Percentiles rank a stretch among this genome's conserved stretches.
Conservation (phyloP, 2,797 vertebrate species). For the Sebastes paucispinis region DNA sequence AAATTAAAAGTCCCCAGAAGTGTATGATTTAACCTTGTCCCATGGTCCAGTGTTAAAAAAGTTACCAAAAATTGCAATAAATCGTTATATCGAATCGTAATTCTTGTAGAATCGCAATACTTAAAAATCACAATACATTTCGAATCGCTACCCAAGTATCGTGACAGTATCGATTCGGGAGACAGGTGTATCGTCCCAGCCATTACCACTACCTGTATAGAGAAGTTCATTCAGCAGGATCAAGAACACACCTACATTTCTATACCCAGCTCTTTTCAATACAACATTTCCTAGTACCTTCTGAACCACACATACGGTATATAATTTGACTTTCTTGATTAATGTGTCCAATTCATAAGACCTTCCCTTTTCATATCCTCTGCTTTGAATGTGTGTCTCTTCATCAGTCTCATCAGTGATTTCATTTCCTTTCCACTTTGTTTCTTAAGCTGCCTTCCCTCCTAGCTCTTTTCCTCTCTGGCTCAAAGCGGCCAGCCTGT, state of each 20-base stretch:
- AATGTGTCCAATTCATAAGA: slow-evolving; percentile 5
- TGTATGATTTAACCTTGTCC: too few species aligned
- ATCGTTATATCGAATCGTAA: too few species aligned
- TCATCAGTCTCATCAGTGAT: slow-evolving; percentile 31
- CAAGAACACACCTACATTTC: not conserved
- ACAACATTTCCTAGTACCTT: not conserved
- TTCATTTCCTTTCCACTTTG: slow-evolving; percentile 57
- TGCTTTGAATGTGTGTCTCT: slow-evolving; percentile 27
- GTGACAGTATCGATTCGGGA: too few species aligned
- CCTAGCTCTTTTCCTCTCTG: not conserved
- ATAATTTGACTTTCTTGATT: slow-evolving; percentile 13
- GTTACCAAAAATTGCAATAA: too few species aligned
- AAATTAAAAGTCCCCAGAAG: too few species aligned
- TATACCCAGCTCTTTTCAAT: not conserved
- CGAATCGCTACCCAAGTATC: too few species aligned
- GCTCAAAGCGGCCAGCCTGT: slow-evolving; percentile 5
- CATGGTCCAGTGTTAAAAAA: too few species aligned
- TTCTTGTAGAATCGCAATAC: too few species aligned
- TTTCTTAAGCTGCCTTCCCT: slow-evolving; percentile 16
- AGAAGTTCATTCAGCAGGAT: not conserved
- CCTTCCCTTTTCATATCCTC: slow-evolving; percentile 32
- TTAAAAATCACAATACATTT: too few species aligned
- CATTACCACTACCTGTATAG: not conserved
- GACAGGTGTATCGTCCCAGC: too few species aligned
- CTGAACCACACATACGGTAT: not conserved